These are phyloP conservation scores for Drosophila bifasciata DNA, from an alignment of 1,140 invertebrate genomes.

Conservation along the genomic window DNA sequence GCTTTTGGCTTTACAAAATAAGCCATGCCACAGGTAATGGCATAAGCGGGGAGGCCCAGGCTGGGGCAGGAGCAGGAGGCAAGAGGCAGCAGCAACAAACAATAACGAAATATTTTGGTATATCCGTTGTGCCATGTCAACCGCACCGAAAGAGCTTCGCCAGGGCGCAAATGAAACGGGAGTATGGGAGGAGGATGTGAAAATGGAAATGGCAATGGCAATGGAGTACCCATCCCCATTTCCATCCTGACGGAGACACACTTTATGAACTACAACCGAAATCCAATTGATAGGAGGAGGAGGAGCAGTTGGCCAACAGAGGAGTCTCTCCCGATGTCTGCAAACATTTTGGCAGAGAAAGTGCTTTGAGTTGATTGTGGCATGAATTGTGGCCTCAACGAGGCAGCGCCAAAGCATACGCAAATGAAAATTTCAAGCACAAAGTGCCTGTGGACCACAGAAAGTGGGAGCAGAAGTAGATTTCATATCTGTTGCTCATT, in stretches of 20 bases:
- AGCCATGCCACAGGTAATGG: slow-evolving; percentile 54
- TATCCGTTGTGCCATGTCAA: slow-evolving; percentile 29
- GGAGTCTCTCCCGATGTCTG: slow-evolving; percentile 22
- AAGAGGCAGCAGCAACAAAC: slow-evolving; percentile 33
- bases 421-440: slow-evolving; percentile 47
- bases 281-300: slow-evolving; percentile 49
- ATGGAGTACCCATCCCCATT: slow-evolving; percentile 19
- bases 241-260: slow-evolving; percentile 29
- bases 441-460: slow-evolving; percentile 26
- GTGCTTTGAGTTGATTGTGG: slow-evolving; percentile 48
- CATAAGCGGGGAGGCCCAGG: neutral
- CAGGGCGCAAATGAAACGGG: slow-evolving; percentile 20
- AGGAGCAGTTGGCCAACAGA: slow-evolving; percentile 7
- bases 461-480: neutral
- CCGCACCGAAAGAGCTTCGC: slow-evolving; percentile 31
- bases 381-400: slow-evolving; percentile 43
- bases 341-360: slow-evolving; percentile 54
- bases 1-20: slow-evolving; percentile 56
- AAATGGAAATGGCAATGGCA: slow-evolving; percentile 17
- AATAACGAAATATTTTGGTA: slow-evolving; percentile 66
- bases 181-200: slow-evolving; percentile 3
- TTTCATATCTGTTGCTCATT: slow-evolving; percentile 2
- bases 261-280: slow-evolving; percentile 59
- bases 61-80: slow-evolving; percentile 1
- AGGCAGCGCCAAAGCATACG: slow-evolving; percentile 33